phyloP scores from a whole-genome alignment of 1,140 invertebrate genomes.

The Hetaerina americana region DNA sequence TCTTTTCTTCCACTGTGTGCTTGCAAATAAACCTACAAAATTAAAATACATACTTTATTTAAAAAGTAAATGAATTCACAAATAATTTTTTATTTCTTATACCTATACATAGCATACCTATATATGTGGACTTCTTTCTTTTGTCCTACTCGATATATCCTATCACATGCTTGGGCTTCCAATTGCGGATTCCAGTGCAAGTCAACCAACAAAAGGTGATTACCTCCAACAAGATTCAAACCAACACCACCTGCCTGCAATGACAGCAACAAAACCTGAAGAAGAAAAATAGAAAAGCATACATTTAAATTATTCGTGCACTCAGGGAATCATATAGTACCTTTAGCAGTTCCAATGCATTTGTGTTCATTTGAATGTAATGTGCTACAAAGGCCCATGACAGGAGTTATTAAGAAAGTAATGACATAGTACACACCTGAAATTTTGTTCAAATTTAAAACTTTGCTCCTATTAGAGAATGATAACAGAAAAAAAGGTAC shows the following conservation, averaged over 20 bases:
- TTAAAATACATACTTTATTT: constrained; percentile 12
- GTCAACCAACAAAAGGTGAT: constrained; percentile 79
- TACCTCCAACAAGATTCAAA: constrained; percentile 77
- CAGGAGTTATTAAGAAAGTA: no score
- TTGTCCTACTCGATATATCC: constrained; percentile 83
- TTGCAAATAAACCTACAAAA: constrained; percentile 57
- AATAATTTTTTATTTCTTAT: no score
- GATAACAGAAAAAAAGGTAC: no score
- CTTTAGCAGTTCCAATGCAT: no score
- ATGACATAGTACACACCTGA: no score
- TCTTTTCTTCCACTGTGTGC: constrained; percentile 75
- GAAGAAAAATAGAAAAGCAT: background rate
- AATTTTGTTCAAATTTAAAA: no score
- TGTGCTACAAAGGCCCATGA: no score
- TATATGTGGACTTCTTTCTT: constrained; percentile 66
- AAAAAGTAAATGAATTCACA: constrained; percentile 9
- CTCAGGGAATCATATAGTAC: no score
- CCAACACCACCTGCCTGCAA: constrained; percentile 83
- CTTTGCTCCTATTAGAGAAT: no score
- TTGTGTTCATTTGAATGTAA: no score
- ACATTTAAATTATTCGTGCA: background rate
- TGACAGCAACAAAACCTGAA: constrained; percentile 62
- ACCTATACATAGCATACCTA: constrained; percentile 43
- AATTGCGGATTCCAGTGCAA: constrained; percentile 93
- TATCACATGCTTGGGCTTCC: constrained; percentile 81